These are phyloP conservation scores for Pampusana beccarii DNA, from an alignment of 2,113 vertebrate genomes.

Conservation along the genomic window DNA sequence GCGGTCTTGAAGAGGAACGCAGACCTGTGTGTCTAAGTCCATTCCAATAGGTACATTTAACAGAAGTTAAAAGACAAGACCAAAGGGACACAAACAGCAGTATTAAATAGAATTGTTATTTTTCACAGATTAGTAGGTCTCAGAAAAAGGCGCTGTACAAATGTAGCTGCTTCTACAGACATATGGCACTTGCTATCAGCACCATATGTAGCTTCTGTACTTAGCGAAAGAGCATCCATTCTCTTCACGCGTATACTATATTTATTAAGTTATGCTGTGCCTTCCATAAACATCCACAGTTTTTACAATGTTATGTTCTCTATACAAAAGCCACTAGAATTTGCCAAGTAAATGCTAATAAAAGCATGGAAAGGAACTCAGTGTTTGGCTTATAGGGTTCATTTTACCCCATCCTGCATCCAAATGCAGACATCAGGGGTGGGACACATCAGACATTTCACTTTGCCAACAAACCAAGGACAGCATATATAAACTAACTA, in stretches of 20 bases:
- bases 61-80: slow-evolving; percentile 2
- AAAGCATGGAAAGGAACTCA: not conserved
- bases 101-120: slow-evolving; percentile 42
- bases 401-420: slow-evolving; percentile 47
- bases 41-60: not conserved
- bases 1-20: not conserved
- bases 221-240: slow-evolving; percentile 46
- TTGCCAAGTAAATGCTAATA: slow-evolving; percentile 54
- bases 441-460: slow-evolving; percentile 32
- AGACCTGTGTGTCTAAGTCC: rapidly evolving
- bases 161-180: slow-evolving; percentile 44
- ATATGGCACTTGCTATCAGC: slow-evolving; percentile 61
- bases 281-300: slow-evolving; percentile 41
- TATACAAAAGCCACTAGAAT: slow-evolving; percentile 1
- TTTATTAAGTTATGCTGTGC: slow-evolving; percentile 52
- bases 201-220: slow-evolving; percentile 61
- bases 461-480: slow-evolving; percentile 11
- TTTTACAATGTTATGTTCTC: not conserved
- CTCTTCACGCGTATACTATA: not conserved
- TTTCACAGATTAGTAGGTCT: slow-evolving; percentile 50
- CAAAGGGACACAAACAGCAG: not conserved
- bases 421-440: slow-evolving; percentile 39
- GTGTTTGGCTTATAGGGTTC: slow-evolving; percentile 34
- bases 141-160: slow-evolving; percentile 38
- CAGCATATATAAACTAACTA: slow-evolving; percentile 16